Percentiles rank a stretch among this genome's conserved stretches.
phyloP scores from a whole-genome alignment of 2,888 invertebrate species.

The Theretra japonica region DNA sequence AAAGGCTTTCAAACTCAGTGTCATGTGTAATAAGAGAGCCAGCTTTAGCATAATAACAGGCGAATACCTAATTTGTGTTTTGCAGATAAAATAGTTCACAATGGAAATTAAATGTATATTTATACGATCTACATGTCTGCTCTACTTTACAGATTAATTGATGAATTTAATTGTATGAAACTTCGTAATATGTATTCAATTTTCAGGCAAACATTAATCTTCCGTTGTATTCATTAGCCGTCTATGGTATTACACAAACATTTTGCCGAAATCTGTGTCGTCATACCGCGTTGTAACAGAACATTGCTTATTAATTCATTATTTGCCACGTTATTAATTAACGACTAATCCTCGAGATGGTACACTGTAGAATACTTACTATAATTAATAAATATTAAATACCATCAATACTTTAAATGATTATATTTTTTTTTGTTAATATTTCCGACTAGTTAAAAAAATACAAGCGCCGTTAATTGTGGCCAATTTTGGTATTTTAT shows the following conservation, averaged over 20 bases:
- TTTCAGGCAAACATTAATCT: slow-evolving; percentile 16
- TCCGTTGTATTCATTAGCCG: slow-evolving; percentile 6
- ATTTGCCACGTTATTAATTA: slow-evolving; percentile 26
- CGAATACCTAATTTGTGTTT: background rate
- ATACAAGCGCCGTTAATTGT: background rate
- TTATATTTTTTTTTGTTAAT: background rate
- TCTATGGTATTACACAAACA: slow-evolving; percentile 22
- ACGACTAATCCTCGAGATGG: background rate
- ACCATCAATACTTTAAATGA: background rate
- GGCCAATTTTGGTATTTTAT: slow-evolving; percentile 12
- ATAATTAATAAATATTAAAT: background rate
- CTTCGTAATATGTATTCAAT: background rate
- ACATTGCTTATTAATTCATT: slow-evolving; percentile 24
- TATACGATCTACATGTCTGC: background rate
- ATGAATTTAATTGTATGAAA: background rate
- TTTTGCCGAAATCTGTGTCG: slow-evolving; percentile 11
- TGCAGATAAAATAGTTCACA: background rate
- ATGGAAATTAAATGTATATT: background rate
- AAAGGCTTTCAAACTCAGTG: slow-evolving; percentile 27
- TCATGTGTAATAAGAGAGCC: background rate
- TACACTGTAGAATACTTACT: background rate
- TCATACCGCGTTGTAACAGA: slow-evolving; percentile 23
- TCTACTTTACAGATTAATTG: background rate
- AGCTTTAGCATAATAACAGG: background rate
- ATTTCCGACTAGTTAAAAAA: background rate